Evolutionary conservation across 1,140 invertebrate genomes (phyloP), one percentile per base, ranked within the genome.

Genomic region (Heliconius congener): DNA sequence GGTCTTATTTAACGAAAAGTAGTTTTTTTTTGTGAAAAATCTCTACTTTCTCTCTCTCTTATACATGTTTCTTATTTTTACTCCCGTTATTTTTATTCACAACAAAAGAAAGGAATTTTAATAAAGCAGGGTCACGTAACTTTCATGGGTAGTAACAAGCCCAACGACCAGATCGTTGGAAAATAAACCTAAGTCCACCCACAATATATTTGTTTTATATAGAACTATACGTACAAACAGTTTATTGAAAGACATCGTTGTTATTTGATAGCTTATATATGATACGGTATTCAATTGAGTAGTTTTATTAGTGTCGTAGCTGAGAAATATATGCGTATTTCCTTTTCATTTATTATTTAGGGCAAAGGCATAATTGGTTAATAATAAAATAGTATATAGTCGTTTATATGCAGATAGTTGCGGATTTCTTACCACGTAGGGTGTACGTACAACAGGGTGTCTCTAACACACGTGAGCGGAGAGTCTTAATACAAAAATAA

Each of bases 71-170:
- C 60, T 66, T 3, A 66, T 30, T 23, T 57, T n/a, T 2, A 57
- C 4, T 66, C n/a, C 9, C 55, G 3, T 60, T 30, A 66, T 66
- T 66, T 66, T 66, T 13, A 66, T 66, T 30, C 60, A 30, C 13
- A 66, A 66, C 13, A 4, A 18, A 30, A 66, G 60, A 30, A 16
- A 66, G 85, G 90, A 91, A 93, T 93, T 93, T 93, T 93, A 93
- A 93, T 93, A 93, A 93, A 88, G 87, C 78, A 77, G 75, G 83
- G 86, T 91, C 91, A 91, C 90, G 91, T 93, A 93, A 91, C 90
- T 89, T 89, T 88, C 88, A 90, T 87, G 84, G 87, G 81, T 72
- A 79, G 82, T 74, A 81, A 75, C 84, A 83, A 85, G 82, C 60
- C 82, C 82, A 55, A 73, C 70, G 76, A 72, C 79, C 79, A 80